Base-by-base conservation (phyloP, 2,888 invertebrate species). In the Endomychus coccineus region DNA sequence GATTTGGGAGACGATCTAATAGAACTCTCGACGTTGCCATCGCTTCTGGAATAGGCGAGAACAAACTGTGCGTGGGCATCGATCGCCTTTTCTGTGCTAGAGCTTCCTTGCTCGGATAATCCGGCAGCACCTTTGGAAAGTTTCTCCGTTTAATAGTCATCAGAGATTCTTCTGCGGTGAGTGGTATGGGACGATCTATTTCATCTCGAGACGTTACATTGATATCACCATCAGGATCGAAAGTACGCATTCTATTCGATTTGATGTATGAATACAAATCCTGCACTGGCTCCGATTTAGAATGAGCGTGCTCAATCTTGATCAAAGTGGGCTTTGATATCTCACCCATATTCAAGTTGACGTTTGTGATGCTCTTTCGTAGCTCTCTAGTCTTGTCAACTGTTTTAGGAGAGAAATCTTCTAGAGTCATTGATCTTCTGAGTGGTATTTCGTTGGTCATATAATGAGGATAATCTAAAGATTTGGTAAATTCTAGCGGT, bases 51-150 rank as follows among this genome's bases (percentile, higher is more conserved):
- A 63, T 56, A 2, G 59, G 59, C 32, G 54, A 32, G 38, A 58
- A 57, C 5, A 62, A 57, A 22, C 59, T 60, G 32, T 68, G 65
- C 3, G 77, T 75, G 44, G 81, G 82, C 58, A 82, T 65, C 1
- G 80, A 80, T 35, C 78, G 64, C n/a, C 80, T 65, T 52, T 80
- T 80, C 45, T 55, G 56, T 12, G 56, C 51, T 36, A 59, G 46
- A 6, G 57, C 52, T 43, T 61, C 60, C 37, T 64, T 51, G 9
- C 53, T 54, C 2, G 78, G 77, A 49, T 82, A 75, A 61, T 86
- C 86, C n/a, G 88, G 88, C 17, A 88, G 59, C 1, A 88, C 88
- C 71, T 88, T 88, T 0, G 88, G 88, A 56, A 80, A 88, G 58
- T 87, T 88, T 48, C 84, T 70, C 39, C 81, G 71, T 59, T 83